Base-by-base conservation (phyloP, 2,888 invertebrate genomes). In the Anorthoa munda region DNA sequence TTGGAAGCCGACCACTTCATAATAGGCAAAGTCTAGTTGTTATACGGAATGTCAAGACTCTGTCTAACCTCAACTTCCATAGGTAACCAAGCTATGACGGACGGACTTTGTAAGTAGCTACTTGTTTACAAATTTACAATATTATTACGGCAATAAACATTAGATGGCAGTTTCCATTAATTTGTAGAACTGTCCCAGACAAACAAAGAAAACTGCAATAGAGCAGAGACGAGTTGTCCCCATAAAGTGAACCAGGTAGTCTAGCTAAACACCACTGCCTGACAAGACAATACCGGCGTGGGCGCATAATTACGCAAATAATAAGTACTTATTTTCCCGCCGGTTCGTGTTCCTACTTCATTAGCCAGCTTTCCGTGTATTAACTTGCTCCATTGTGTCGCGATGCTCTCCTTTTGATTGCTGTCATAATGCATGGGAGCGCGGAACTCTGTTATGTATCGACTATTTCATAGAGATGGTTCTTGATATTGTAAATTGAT, bases 381-480 rank as follows among this genome's bases (percentile, higher is more conserved):
- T 65, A 63, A 75, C 45, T 63, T 53, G n/a, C 51, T 65, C 84
- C 72, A 86, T 87, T 88, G 88, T 87, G 82, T 81, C 72, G 68
- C 71, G 65, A 64, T 77, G 86, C 78, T 84, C 87, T 86, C 78
- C 76, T 85, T 88, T 84, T 82, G 79, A 84, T 83, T 78, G 81
- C 66, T 71, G 78, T 86, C 88, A 88, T 90, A 88, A 84, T 86
- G 88, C 81, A 86, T 91, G 89, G 84, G 88, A 88, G 85, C 80
- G 84, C 87, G 91, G 88, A 90, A 90, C 87, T 83, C 65, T 76
- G 76, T 86, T 85, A 83, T 76, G 81, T 79, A 82, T 84, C 67
- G 74, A 64, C 66, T 84, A 23, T 64, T 77, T 83, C 75, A 63
- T 80, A 87, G 79, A 63, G 85, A 71, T 86, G 82, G 15, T 26